Conservation (phyloP, 2,113 vertebrate genomes). For the Stercorarius parasiticus region DNA sequence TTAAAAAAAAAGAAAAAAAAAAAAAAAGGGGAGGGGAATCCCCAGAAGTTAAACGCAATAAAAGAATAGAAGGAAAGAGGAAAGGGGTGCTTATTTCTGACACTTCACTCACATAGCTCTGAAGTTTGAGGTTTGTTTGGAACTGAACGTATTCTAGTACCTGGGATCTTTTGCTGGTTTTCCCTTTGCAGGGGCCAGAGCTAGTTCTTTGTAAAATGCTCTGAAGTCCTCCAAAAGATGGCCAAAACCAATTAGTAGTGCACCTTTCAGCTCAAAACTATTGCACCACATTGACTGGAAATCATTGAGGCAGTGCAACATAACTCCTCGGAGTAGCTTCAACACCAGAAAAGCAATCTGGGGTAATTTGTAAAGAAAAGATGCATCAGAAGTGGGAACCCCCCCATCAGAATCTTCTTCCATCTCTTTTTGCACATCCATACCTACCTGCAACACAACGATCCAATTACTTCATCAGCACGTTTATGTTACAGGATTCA, state of each 20-base stretch:
- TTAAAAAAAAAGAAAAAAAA: not conserved
- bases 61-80: not conserved
- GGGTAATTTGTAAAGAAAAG: not conserved
- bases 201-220: not conserved
- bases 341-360: not conserved
- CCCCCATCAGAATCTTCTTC: not conserved
- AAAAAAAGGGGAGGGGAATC: rapidly evolving
- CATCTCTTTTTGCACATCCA: not conserved
- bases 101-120: not conserved
- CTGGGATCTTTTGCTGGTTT: not conserved
- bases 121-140: not conserved
- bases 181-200: not conserved
- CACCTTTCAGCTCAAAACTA: not conserved
- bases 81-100: not conserved
- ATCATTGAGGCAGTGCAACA: not conserved
- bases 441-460: not conserved
- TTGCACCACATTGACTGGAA: not conserved
- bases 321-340: not conserved
- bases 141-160: not conserved
- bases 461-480: not conserved
- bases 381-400: rapidly evolving
- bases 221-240: not conserved
- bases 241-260: not conserved
- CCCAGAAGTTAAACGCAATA: not conserved
- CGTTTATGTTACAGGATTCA: rapidly evolving